Conservation (phyloP, 1,140 invertebrate species). For the Drepana arcuata region DNA sequence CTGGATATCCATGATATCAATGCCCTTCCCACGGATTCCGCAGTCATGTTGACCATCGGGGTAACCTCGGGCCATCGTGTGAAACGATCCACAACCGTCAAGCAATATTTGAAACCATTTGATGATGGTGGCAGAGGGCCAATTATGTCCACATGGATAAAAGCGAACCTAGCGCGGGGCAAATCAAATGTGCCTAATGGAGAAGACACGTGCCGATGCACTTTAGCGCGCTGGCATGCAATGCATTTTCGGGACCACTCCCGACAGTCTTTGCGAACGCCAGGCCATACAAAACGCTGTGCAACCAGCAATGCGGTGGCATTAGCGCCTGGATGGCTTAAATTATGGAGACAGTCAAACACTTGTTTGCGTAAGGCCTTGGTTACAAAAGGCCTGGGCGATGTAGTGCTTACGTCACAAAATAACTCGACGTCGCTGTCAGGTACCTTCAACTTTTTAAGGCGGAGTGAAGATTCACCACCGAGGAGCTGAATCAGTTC, state of each 20-base stretch:
- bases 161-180: constrained; percentile 15
- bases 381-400: constrained; percentile 23
- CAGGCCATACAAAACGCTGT: constrained; percentile 60
- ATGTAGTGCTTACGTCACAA: constrained; percentile 15
- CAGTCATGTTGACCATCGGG: constrained; percentile 26
- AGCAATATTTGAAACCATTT: constrained; percentile 20
- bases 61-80: constrained; percentile 38
- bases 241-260: constrained; percentile 17
- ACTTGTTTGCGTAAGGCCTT: constrained; percentile 17
- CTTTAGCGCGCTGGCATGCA: constrained; percentile 14
- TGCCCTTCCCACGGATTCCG: constrained; percentile 33
- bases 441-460: constrained; percentile 1
- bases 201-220: constrained; percentile 17
- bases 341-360: constrained; percentile 34
- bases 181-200: constrained; percentile 20
- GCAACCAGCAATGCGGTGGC: constrained; percentile 38
- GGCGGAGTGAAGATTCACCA: too few species aligned
- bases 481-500: too few species aligned
- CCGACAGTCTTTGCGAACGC: constrained; percentile 30
- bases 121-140: constrained; percentile 28
- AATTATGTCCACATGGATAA: constrained; percentile 38
- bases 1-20: constrained; percentile 44
- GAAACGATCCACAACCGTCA: constrained; percentile 32
- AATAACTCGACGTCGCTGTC: constrained; percentile 9
- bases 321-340: constrained; percentile 36